Conservation (phyloP, 2,113 vertebrate species). For the Syrrhaptes paradoxus region DNA sequence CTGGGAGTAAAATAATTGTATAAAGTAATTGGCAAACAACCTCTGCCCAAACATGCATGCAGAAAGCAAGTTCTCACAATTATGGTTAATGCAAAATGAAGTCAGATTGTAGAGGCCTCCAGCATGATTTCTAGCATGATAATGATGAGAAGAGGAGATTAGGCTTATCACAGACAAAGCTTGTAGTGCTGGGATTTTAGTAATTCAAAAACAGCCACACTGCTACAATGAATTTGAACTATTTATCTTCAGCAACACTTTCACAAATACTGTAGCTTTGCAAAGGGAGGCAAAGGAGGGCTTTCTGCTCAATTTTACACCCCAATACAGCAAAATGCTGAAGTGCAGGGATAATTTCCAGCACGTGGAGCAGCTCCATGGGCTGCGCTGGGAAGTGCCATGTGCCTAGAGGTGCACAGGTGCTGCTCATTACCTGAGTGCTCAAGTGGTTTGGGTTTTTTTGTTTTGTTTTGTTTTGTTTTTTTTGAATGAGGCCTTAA, state of each 20-base stretch:
- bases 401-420: conserved; percentile 54
- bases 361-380: not conserved
- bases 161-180: conserved; percentile 35
- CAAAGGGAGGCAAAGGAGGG: not conserved
- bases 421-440: conserved; percentile 36
- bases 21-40: conserved; percentile 45
- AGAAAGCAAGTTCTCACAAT: conserved; percentile 66
- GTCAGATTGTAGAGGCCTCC: conserved; percentile 43
- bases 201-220: not conserved
- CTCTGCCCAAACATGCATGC: conserved; percentile 43
- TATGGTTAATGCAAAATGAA: conserved; percentile 38
- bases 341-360: not conserved
- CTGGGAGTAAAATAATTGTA: conserved; percentile 35
- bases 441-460: not conserved
- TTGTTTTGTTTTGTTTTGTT: not conserved
- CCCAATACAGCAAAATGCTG: not conserved
- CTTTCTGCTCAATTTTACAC: not conserved
- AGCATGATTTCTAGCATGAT: conserved; percentile 38
- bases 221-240: not conserved
- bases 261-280: not conserved
- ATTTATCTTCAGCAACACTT: not conserved
- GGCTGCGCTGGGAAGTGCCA: accelerated
- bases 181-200: conserved; percentile 4
- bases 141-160: conserved; percentile 52
- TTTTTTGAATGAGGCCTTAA: conserved; percentile 14